Evolutionary conservation across 2,113 vertebrate species (phyloP).

Genomic region (Caracal caracal): DNA sequence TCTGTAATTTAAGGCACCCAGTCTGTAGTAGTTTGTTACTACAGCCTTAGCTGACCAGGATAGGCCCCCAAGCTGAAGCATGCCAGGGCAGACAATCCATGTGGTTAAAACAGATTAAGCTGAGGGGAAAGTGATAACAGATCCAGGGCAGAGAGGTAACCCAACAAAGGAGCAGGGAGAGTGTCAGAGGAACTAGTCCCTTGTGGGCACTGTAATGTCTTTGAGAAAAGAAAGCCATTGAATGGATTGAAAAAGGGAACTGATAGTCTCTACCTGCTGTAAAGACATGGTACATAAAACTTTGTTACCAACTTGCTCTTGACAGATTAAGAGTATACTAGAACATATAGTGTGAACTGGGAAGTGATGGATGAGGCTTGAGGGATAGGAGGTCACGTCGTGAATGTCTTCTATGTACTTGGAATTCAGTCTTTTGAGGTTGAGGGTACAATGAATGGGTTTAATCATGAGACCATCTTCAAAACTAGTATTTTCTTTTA

Average conservation of each 20-base stretch:
- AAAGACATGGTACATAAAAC: background rate
- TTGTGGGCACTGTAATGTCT: too few relatives aligned
- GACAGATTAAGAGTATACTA: background rate
- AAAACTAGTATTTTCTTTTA: background rate
- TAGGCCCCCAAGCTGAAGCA: background rate
- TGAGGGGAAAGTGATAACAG: background rate
- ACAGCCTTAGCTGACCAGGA: background rate
- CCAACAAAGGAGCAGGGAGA: too few relatives aligned
- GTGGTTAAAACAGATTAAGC: background rate
- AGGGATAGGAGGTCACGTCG: background rate
- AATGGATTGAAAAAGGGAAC: background rate
- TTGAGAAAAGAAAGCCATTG: background rate
- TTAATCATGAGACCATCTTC: background rate
- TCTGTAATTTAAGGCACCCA: background rate
- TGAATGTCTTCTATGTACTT: background rate
- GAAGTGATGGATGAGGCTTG: background rate
- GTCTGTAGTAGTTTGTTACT: background rate
- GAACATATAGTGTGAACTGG: background rate
- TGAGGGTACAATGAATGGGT: background rate
- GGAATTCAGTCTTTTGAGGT: background rate
- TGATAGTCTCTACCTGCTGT: background rate
- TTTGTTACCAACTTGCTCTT: background rate
- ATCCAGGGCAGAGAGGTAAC: background rate
- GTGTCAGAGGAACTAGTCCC: background rate
- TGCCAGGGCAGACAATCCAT: background rate